These are phyloP conservation scores for Panulirus ornatus DNA, from an alignment of 1,140 invertebrate species.

Conservation along the genomic window DNA sequence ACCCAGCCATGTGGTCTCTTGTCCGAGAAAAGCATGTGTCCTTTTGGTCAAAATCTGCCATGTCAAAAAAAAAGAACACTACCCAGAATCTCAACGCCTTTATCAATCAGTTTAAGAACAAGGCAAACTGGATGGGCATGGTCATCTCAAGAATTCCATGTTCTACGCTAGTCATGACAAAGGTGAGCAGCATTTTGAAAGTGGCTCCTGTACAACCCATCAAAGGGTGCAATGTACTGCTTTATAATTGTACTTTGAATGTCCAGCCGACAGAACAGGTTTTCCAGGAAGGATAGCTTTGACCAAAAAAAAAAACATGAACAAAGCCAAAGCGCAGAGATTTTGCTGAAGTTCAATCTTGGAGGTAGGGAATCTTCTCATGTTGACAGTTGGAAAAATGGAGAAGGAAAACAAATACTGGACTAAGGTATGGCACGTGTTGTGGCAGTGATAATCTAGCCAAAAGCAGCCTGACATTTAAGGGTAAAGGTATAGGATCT, in stretches of 20 bases:
- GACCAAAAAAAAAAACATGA: too few species aligned
- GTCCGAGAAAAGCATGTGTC: too few species aligned
- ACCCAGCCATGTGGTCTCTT: too few species aligned
- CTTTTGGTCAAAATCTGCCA: too few species aligned
- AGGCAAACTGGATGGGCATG: not conserved
- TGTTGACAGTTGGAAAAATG: slow-evolving; percentile 27
- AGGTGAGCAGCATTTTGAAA: not conserved
- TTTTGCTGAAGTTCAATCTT: slow-evolving; percentile 13
- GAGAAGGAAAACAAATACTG: not conserved
- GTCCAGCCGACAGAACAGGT: too few species aligned
- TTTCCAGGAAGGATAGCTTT: too few species aligned
- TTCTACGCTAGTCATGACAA: not conserved
- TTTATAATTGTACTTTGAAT: too few species aligned
- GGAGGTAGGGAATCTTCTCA: not conserved
- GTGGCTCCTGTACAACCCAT: slow-evolving; percentile 8
- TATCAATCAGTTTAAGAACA: too few species aligned
- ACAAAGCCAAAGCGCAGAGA: too few species aligned
- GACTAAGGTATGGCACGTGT: not conserved
- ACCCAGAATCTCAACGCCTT: too few species aligned
- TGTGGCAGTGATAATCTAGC: slow-evolving; percentile 2
- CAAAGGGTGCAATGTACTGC: too few species aligned
- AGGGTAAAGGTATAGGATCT: not conserved
- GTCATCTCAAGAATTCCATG: not conserved
- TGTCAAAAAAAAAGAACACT: too few species aligned
- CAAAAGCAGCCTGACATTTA: slow-evolving; percentile 19